phyloP scores from a whole-genome alignment of 2,888 invertebrate species.

The Altica lythri region DNA sequence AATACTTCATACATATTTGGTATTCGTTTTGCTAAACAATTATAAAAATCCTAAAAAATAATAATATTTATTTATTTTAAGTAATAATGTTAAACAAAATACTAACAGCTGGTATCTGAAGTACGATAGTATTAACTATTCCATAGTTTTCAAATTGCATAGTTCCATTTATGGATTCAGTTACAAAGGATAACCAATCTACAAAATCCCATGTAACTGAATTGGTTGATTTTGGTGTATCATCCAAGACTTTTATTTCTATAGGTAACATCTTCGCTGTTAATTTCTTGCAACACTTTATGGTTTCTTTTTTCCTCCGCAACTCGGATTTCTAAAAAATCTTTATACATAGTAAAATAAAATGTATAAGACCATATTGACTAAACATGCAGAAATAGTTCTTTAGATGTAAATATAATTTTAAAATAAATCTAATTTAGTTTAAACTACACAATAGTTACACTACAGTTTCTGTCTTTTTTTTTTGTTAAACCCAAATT shows the following conservation, averaged over 20 bases:
- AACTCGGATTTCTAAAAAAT: slow-evolving; percentile 25
- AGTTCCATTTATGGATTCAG: slow-evolving; percentile 75
- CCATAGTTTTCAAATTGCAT: slow-evolving; percentile 73
- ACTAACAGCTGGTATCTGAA: slow-evolving; percentile 69
- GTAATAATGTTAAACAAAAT: not conserved
- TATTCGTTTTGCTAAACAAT: slow-evolving; percentile 72
- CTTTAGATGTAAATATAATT: too few species aligned
- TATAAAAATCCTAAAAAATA: slow-evolving; percentile 65
- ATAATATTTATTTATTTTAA: not conserved
- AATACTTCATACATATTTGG: slow-evolving; percentile 66
- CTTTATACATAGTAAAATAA: slow-evolving; percentile 2
- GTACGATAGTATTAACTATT: slow-evolving; percentile 68
- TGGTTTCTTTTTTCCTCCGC: slow-evolving; percentile 15
- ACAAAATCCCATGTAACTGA: slow-evolving; percentile 61
- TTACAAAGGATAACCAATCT: slow-evolving; percentile 76
- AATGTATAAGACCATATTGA: slow-evolving; percentile 47
- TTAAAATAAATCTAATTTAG: too few species aligned
- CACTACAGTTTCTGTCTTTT: too few species aligned
- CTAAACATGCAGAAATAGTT: too few species aligned
- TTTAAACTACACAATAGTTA: too few species aligned
- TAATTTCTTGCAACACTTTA: slow-evolving; percentile 35
- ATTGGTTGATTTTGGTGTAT: slow-evolving; percentile 22
- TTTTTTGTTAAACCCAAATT: too few species aligned
- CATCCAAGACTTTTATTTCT: slow-evolving; percentile 48
- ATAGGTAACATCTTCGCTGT: slow-evolving; percentile 48